Evolutionary conservation across 2,888 invertebrate species (phyloP).

Genomic region (Pogonocherus hispidulus): DNA sequence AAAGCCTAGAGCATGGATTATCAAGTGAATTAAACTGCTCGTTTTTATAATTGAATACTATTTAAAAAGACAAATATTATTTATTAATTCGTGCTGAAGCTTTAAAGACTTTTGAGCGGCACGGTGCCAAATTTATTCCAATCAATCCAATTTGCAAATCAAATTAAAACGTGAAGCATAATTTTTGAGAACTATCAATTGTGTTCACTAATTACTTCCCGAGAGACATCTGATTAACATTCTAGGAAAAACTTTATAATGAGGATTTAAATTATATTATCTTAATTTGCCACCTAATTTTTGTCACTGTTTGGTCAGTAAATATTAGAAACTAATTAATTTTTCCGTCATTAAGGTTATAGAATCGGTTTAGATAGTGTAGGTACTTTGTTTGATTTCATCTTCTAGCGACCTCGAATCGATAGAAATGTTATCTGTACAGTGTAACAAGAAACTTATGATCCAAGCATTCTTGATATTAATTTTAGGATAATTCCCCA

Average conservation of each 20-base stretch:
- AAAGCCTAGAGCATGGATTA: slow-evolving; percentile 9
- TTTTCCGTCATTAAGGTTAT: too few species aligned
- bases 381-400: too few species aligned
- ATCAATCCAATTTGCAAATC: slow-evolving; percentile 1
- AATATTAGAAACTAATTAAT: too few species aligned
- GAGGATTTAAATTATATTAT: background rate
- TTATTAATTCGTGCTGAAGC: background rate
- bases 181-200: slow-evolving; percentile 7
- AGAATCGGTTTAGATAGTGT: too few species aligned
- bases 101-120: slow-evolving; percentile 13
- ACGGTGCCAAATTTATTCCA: slow-evolving; percentile 5
- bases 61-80: slow-evolving; percentile 7
- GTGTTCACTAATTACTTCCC: background rate
- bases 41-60: background rate
- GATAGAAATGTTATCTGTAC: too few species aligned
- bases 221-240: background rate
- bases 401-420: too few species aligned
- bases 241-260: background rate
- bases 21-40: slow-evolving; percentile 1
- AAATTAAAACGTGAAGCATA: slow-evolving; percentile 11
- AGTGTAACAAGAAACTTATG: too few species aligned
- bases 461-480: too few species aligned
- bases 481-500: too few species aligned
- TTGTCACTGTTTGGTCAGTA: too few species aligned
- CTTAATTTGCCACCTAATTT: background rate